Evolutionary conservation across 2,797 vertebrate genomes (phyloP).

Genomic region (Periparus ater): DNA sequence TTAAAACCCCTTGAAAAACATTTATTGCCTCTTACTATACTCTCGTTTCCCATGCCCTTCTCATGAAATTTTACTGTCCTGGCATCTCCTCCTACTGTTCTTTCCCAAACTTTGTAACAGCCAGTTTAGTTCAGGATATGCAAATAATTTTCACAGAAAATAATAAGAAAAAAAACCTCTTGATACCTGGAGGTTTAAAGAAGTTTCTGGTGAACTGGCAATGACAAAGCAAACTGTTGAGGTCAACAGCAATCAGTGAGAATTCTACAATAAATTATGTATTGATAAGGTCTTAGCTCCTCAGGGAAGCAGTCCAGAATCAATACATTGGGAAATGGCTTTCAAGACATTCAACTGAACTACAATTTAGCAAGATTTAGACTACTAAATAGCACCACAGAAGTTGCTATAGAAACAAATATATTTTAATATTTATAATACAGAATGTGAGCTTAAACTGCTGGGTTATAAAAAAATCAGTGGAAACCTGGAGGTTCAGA

Average conservation of each 20-base stretch:
- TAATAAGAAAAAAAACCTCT: neutral
- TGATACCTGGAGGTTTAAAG: neutral
- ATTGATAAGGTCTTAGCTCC: neutral
- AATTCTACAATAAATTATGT: neutral
- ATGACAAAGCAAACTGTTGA: neutral
- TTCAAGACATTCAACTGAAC: neutral
- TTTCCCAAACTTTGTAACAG: neutral
- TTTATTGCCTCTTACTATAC: neutral
- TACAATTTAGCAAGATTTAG: neutral
- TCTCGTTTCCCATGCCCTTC: neutral
- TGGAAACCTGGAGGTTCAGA: neutral
- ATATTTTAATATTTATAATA: neutral
- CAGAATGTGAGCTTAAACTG: neutral
- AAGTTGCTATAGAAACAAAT: slow-evolving; percentile 49
- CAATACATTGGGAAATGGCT: neutral
- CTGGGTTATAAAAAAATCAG: neutral
- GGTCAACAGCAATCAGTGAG: neutral
- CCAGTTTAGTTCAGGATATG: neutral
- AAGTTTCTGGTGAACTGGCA: neutral
- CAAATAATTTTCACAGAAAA: neutral
- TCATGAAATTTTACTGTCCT: neutral
- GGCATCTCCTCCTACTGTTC: neutral
- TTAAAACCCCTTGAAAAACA: neutral
- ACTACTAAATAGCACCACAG: neutral
- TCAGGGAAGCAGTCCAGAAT: neutral